Evolutionary conservation across 2,797 vertebrate species (phyloP), one percentile per base, ranked within the genome.

Genomic region (Danio tinwini): DNA sequence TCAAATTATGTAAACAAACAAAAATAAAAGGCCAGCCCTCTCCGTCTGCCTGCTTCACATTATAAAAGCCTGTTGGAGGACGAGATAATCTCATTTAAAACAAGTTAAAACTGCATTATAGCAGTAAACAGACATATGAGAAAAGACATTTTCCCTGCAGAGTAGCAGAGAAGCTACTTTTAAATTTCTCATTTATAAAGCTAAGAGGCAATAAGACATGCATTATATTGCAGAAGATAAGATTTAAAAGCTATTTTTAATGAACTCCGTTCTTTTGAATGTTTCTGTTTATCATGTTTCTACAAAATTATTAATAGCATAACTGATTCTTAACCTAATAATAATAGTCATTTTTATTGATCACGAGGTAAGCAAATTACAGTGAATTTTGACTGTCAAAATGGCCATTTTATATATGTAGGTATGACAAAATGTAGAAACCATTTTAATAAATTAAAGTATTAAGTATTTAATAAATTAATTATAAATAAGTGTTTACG

Each of bases 1-100:
- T 56, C 55, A 6, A 52, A 53, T 39, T 72, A 64, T 65, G 45
- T 10, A 79, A 62, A 69, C 76, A 82, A 77, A 82, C 74, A 82
- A 29, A 64, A 69, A 69, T 37, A 45, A 67, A 78, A 63, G 19
- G 49, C 62, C 68, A 45, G 44, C 29, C 55, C 76, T 61, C 74
- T 76, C 50, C 17, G 29, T 59, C 44, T 61, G 61, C 49, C n/a
- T 40, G 58, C 74, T 49, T 21, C 50, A 14, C 47, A 14, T 61
- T 69, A 50, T 50, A 59, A 29, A 78, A 50, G 39, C 50, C 29
- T 45, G 59, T 37, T 74, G 19, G 44, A 55, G 55, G 47, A 70
- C 8, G 8, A 61, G 58, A 70, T 70, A 53, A 62, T 71, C 67
- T 71, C 5, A 78, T 71, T 78, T 78, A 62, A 78, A 78, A 45